Evolutionary conservation across 2,888 invertebrate genomes (phyloP), one percentile per base, ranked within the genome.

Genomic region (Galerucella calmariensis): DNA sequence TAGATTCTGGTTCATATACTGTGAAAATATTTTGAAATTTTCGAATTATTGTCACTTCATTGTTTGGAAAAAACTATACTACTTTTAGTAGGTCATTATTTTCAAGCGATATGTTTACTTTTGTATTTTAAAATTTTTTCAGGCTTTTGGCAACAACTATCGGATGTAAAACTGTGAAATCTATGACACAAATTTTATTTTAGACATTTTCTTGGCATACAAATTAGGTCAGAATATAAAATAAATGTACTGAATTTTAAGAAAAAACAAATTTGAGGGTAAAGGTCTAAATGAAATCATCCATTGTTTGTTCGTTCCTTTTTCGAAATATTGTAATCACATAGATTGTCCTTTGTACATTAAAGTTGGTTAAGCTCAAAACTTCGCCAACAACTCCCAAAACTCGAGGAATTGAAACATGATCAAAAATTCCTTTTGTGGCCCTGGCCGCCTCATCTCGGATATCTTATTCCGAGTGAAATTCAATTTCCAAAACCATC

Each of bases 401-500:
- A 48, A 16, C 58, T 58, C 12, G 16, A 48, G 48, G 61, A 24
- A n/a, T 61, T 51, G 69, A 61, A 68, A 68, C 68, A 46, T 51
- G 66, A 67, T 74, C 62, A 41, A 67, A 74, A 70, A 77, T 75
- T 74, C 72, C 65, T 61, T 75, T 73, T 75, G 56, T 73, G 56
- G 73, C 46, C 9, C 24, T 16, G 63, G 41, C 59, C 61, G 67
- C 71, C 65, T 71, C 75, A 58, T 75, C 71, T 63, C 71, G 53
- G 69, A 73, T 73, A 73, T 75, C 67, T 67, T 73, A 76, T 74
- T 73, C 72, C 62, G 73, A 62, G 65, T 68, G 72, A 75, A 69
- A 78, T 78, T 75, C 73, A 76, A 78, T 78, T 76, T 73, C 63
- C 51, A 67, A 76, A 75, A 74, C 77, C 76, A 78, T 78, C 78